Evolutionary conservation across 2,113 vertebrate species (phyloP).

Genomic region (Semicossyphus pulcher): DNA sequence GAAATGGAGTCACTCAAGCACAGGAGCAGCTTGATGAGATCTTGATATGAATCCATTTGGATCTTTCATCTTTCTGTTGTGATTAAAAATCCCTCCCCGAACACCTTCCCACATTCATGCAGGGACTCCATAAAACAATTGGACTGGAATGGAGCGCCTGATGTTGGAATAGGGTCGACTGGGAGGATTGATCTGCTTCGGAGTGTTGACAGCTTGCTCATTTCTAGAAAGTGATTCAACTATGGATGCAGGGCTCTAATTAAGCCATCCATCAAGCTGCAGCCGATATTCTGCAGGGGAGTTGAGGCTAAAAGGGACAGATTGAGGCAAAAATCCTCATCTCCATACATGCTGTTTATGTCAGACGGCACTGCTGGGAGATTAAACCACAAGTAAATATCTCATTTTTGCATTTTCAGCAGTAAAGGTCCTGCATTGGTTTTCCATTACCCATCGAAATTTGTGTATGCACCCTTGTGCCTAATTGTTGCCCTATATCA

Average conservation of each 20-base stretch:
- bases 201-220: constrained; percentile 67
- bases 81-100: constrained; percentile 61
- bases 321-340: constrained; percentile 50
- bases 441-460: constrained; percentile 30
- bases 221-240: constrained; percentile 65
- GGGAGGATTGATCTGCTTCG: constrained; percentile 69
- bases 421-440: constrained; percentile 13
- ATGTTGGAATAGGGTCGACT: constrained; percentile 39
- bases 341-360: constrained; percentile 36
- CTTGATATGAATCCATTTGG: constrained; percentile 67
- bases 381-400: constrained; percentile 34
- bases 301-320: constrained; percentile 44
- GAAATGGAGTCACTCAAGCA: constrained; percentile 34
- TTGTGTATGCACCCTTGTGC: constrained; percentile 14
- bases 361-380: constrained; percentile 13
- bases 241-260: constrained; percentile 65
- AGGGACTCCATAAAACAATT: constrained; percentile 65
- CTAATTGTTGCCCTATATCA: constrained; percentile 40
- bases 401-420: constrained; percentile 29
- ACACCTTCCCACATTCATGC: constrained; percentile 46
- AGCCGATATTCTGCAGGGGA: constrained; percentile 56
- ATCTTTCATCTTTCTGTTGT: constrained; percentile 57
- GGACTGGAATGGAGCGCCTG: constrained; percentile 53
- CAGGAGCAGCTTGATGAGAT: constrained; percentile 51
- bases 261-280: constrained; percentile 73